Conservation (phyloP, 2,888 invertebrate genomes). For the Brachypalpus laphriformis region DNA sequence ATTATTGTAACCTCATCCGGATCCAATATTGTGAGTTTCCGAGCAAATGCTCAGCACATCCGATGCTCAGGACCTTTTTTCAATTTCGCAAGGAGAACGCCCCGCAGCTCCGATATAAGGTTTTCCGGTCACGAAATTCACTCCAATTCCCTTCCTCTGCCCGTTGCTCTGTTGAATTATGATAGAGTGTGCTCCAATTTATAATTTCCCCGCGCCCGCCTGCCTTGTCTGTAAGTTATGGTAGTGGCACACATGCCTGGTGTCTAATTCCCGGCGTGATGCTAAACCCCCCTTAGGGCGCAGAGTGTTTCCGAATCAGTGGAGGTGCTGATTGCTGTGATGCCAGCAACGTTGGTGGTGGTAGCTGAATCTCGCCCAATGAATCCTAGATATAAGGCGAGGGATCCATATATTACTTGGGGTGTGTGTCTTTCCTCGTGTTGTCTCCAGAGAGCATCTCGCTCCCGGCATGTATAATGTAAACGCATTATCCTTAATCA, state of each 20-base stretch:
- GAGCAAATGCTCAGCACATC: conserved; percentile 72
- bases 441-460: conserved; percentile 53
- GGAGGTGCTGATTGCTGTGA: conserved; percentile 71
- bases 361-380: conserved; percentile 41
- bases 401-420: neutral
- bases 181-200: conserved; percentile 73
- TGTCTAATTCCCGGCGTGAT: conserved; percentile 67
- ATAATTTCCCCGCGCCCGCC: conserved; percentile 54
- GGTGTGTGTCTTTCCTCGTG: conserved; percentile 34
- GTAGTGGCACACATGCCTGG: conserved; percentile 50
- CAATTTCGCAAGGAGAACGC: conserved; percentile 53
- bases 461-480: conserved; percentile 54
- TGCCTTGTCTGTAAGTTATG: conserved; percentile 36
- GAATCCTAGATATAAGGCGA: conserved; percentile 28
- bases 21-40: conserved; percentile 73
- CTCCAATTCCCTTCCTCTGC: conserved; percentile 10
- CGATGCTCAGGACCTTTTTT: conserved; percentile 64
- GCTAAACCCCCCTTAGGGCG: conserved; percentile 50
- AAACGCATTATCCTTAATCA: conserved; percentile 71
- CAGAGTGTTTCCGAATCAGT: conserved; percentile 67
- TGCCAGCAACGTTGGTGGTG: conserved; percentile 26
- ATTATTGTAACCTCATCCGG: conserved; percentile 73
- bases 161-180: conserved; percentile 55
- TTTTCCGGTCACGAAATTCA: conserved; percentile 71
- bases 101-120: conserved; percentile 57